phyloP scores from a whole-genome alignment of 2,888 invertebrate species.

The Andrena marginata region DNA sequence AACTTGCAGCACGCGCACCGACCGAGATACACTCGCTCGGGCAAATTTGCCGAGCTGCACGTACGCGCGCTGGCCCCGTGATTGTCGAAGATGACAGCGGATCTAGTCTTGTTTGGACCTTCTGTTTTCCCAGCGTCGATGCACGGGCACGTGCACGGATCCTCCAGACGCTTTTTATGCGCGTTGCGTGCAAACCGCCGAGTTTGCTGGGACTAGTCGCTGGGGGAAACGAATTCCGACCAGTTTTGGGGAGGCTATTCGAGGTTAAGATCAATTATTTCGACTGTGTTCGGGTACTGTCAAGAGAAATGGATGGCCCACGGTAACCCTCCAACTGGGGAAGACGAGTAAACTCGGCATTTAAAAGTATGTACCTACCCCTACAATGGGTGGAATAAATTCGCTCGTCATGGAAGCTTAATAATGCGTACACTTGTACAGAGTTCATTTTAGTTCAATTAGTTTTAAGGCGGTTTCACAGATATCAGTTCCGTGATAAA shows the following conservation, averaged over 20 bases:
- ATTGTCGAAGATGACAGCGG: conserved; percentile 70
- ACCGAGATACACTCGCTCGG: conserved; percentile 52
- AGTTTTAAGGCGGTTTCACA: too few relatives aligned
- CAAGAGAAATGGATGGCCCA: too few relatives aligned
- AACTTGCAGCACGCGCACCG: conserved; percentile 52
- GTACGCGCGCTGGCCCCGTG: conserved; percentile 56
- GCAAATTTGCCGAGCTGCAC: conserved; percentile 68
- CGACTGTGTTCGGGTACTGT: too few relatives aligned
- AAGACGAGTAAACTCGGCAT: too few relatives aligned
- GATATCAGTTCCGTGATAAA: too few relatives aligned
- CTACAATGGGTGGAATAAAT: too few relatives aligned
- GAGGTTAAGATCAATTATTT: neutral
- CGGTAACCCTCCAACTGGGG: too few relatives aligned
- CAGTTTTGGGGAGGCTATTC: neutral
- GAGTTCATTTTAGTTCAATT: too few relatives aligned
- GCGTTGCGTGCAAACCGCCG: conserved; percentile 51
- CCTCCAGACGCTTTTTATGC: conserved; percentile 70
- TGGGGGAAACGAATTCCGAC: neutral
- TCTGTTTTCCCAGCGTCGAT: conserved; percentile 50
- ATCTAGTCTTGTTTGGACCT: conserved; percentile 56
- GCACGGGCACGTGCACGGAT: conserved; percentile 56
- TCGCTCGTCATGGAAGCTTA: too few relatives aligned
- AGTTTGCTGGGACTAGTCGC: conserved; percentile 36
- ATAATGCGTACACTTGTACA: too few relatives aligned
- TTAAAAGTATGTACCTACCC: too few relatives aligned